Base-by-base conservation (phyloP, 2,888 invertebrate species). In the Pogonocherus hispidulus region DNA sequence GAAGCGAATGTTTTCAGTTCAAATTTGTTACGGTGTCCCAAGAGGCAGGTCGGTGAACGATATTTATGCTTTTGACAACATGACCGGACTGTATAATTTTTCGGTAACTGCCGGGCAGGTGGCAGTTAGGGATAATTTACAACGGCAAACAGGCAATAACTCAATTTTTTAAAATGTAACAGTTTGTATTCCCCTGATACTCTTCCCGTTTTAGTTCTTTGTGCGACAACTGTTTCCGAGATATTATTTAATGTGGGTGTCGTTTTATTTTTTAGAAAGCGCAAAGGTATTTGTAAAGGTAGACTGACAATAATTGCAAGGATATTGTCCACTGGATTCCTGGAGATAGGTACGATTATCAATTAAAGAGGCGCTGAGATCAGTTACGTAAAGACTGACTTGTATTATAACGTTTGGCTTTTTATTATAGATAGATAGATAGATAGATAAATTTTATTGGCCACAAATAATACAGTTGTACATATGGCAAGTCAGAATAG, bases 21-120 rank as follows among this genome's bases (percentile, higher is more conserved):
- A 18, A 57, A 69, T 71, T 71, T 35, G 71, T 67, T 62, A 69
- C 60, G 56, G 63, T 46, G 57, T 67, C 60, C 63, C 59, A 46
- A 55, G 63, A 37, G 66, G 55, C 63, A 66, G 66, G 66, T 66
- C 66, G 63, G 59, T 71, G 19, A 64, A 69, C 63, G 52, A 41
- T 37, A 37, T 52, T 63, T 35, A 52, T 37, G 16, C 41, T 27
- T 63, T 63, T 51, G 41, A 63, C 32, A 35, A 37, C 23, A 19
- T 49, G 27, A 46, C 47, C 20, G 41, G 49, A 37, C 49, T 49
- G 27, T 64, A 32, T 60, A 66, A 59, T 65, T 54, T 66, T 60
- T 62, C 51, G 44, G 47, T 66, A 16, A 66, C 47, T 49, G 19
- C 23, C 37, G 55, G 16, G 60, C 47, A 56, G 55, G 47, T 41